phyloP scores from a whole-genome alignment of 2,797 vertebrate species.

The Pelochelys cantorii region DNA sequence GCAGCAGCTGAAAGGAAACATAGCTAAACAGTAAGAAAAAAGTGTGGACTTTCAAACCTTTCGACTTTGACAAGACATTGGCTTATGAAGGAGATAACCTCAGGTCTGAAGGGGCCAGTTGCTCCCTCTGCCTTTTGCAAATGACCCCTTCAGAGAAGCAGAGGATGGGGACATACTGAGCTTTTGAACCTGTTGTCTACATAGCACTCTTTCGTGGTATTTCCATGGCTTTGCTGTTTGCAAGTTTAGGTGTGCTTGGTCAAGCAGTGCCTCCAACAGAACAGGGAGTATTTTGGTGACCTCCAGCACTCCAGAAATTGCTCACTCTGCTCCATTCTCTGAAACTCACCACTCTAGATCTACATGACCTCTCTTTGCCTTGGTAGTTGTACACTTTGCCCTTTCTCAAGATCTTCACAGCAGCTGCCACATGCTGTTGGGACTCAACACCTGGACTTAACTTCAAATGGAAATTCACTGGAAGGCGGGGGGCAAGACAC shows the following conservation, averaged over 20 bases:
- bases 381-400: neutral
- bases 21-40: neutral
- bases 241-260: neutral
- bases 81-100: neutral
- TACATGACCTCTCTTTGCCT: neutral
- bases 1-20: neutral
- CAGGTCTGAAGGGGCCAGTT: neutral
- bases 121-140: neutral
- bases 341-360: neutral
- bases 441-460: neutral
- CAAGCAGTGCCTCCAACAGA: neutral
- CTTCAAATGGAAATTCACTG: neutral
- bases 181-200: neutral
- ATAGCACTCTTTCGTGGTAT: neutral
- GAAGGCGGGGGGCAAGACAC: neutral
- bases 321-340: neutral
- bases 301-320: neutral
- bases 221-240: neutral
- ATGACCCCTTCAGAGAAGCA: neutral
- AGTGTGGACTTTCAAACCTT: neutral
- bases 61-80: neutral
- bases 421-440: neutral
- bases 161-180: neutral
- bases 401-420: neutral
- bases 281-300: neutral